Conservation (phyloP, 2,888 invertebrate genomes). For the Cancer borealis region DNA sequence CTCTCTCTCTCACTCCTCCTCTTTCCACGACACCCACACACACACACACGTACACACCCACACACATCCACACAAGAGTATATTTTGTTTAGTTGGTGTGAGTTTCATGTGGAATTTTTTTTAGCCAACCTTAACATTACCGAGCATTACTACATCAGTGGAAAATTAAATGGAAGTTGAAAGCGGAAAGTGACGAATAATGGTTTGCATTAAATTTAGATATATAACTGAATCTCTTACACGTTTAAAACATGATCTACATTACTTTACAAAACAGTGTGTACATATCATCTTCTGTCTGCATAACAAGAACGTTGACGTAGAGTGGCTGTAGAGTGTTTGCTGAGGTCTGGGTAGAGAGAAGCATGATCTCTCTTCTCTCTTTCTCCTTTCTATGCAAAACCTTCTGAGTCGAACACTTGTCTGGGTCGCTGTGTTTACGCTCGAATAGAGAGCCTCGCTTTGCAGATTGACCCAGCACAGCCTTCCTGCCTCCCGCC, state of each 20-base stretch:
- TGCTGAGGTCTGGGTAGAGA: neutral
- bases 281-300: neutral
- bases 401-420: slow-evolving; percentile 14
- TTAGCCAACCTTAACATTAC: too few species aligned
- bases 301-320: neutral
- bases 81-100: too few species aligned
- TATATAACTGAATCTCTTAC: too few species aligned
- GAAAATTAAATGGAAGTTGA: too few species aligned
- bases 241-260: neutral
- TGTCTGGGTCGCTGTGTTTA: slow-evolving; percentile 22
- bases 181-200: too few species aligned
- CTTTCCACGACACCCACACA: neutral
- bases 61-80: too few species aligned
- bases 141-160: too few species aligned
- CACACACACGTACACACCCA: neutral
- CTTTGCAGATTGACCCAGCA: slow-evolving; percentile 27
- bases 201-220: too few species aligned
- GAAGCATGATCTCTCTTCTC: neutral
- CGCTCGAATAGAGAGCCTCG: neutral
- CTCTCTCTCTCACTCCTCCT: too few species aligned
- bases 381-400: slow-evolving; percentile 16
- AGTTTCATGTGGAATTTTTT: too few species aligned
- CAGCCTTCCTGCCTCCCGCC: neutral
- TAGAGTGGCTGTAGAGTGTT: neutral
- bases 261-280: neutral